phyloP scores from a whole-genome alignment of 2,113 vertebrate species.

The Phalacrocorax brasilianus region DNA sequence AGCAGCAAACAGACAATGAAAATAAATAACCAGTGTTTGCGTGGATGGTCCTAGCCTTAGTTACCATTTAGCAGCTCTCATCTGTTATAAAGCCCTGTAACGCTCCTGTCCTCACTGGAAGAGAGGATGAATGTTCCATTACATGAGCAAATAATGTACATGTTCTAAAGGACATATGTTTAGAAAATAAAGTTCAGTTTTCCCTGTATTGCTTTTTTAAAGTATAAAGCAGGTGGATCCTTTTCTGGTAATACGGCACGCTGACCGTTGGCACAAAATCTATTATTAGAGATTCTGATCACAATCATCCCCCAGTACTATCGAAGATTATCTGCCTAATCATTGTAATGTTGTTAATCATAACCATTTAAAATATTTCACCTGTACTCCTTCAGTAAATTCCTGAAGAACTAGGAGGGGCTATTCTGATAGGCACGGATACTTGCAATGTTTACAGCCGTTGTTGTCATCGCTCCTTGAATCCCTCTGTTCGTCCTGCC shows the following conservation, averaged over 20 bases:
- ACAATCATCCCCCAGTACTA: neutral
- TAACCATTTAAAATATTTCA: neutral
- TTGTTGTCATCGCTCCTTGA: neutral
- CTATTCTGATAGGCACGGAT: neutral
- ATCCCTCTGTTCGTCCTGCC: neutral
- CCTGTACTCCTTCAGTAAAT: neutral
- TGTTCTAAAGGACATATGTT: neutral
- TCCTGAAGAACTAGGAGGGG: neutral
- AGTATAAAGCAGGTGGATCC: neutral
- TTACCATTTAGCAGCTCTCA: neutral
- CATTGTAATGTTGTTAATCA: neutral
- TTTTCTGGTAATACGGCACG: neutral
- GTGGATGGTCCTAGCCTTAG: neutral
- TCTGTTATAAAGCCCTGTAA: neutral
- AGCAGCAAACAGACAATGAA: neutral
- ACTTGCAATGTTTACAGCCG: accelerated
- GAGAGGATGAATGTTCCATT: neutral
- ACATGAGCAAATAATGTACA: neutral
- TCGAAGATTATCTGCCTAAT: neutral
- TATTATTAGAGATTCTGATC: neutral
- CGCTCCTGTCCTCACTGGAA: neutral
- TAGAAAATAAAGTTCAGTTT: neutral
- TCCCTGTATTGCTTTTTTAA: neutral
- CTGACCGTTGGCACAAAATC: neutral
- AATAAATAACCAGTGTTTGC: neutral